A percentile compares a stretch with the other conserved stretches of the same genome.
Conservation (phyloP, 2,113 vertebrate species). For the Podilymbus podiceps region DNA sequence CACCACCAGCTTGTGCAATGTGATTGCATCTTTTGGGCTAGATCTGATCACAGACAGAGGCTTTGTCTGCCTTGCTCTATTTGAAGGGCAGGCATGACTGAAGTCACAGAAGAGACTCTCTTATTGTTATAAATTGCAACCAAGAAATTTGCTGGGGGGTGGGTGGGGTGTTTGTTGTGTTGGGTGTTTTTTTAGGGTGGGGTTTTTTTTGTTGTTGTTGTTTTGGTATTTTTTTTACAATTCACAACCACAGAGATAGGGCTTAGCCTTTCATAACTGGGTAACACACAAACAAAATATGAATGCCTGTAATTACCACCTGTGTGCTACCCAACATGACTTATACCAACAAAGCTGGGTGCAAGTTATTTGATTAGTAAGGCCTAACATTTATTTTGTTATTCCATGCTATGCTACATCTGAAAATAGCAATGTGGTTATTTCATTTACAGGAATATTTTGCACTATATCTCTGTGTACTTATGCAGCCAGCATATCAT, state of each 20-base stretch:
- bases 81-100: not conserved
- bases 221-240: not conserved
- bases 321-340: not conserved
- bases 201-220: no score
- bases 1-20: not conserved
- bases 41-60: not conserved
- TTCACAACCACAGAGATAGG: not conserved
- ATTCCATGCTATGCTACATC: not conserved
- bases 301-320: not conserved
- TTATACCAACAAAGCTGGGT: not conserved
- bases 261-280: not conserved
- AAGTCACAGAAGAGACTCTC: not conserved
- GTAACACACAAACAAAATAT: not conserved
- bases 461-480: slow-evolving; percentile 88
- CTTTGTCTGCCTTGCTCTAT: not conserved
- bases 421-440: not conserved
- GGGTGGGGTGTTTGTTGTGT: no score
- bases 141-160: not conserved
- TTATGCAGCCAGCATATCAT: slow-evolving; percentile 84
- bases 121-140: not conserved
- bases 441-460: slow-evolving; percentile 80
- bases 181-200: no score
- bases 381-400: not conserved
- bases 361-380: not conserved
- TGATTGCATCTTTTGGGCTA: not conserved